Evolutionary conservation across 2,888 invertebrate genomes (phyloP).

Genomic region (Chrysodeixis includens): DNA sequence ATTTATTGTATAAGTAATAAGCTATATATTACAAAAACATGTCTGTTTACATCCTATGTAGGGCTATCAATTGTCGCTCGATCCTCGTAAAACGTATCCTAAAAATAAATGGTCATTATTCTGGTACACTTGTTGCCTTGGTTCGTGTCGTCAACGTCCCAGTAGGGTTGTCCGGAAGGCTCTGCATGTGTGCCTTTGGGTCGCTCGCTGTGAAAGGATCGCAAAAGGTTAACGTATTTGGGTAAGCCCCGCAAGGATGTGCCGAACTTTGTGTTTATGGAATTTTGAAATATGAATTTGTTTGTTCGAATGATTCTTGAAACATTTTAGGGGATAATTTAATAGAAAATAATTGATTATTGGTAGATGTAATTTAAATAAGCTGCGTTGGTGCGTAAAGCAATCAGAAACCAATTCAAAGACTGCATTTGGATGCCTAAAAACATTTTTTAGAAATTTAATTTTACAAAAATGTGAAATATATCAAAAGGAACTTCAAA

Average conservation of each 20-base stretch:
- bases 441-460: too few species aligned
- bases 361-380: too few species aligned
- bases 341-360: too few species aligned
- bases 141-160: slow-evolving; percentile 60
- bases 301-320: too few species aligned
- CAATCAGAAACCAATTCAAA: too few species aligned
- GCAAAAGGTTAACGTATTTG: slow-evolving; percentile 16
- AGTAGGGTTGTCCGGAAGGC: slow-evolving; percentile 52
- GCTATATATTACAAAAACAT: slow-evolving; percentile 37
- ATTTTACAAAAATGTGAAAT: background rate
- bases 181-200: slow-evolving; percentile 33
- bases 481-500: background rate
- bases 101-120: slow-evolving; percentile 65
- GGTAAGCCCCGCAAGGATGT: slow-evolving; percentile 30
- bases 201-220: slow-evolving; percentile 21
- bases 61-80: slow-evolving; percentile 51
- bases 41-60: slow-evolving; percentile 48
- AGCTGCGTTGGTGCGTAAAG: too few species aligned
- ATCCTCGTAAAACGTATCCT: slow-evolving; percentile 57
- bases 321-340: too few species aligned
- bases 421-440: too few species aligned
- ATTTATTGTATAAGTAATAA: slow-evolving; percentile 2
- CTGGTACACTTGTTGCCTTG: slow-evolving; percentile 62
- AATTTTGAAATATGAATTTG: background rate
- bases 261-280: background rate